These are phyloP conservation scores for Tachyglossus aculeatus DNA, from an alignment of 2,797 vertebrate genomes.

Conservation along the genomic window DNA sequence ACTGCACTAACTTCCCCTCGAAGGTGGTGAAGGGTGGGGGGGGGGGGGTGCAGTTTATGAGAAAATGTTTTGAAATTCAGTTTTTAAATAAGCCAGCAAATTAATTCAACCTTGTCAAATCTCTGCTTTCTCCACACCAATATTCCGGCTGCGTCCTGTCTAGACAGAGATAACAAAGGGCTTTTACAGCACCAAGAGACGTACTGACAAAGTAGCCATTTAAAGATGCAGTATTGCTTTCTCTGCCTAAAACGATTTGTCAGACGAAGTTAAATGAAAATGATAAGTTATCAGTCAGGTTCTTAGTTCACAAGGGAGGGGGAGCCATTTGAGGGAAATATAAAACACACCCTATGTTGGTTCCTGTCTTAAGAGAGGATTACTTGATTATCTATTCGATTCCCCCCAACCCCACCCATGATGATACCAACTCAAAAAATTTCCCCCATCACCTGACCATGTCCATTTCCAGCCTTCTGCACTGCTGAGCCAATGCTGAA, in stretches of 20 bases:
- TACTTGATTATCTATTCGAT: too few relatives aligned
- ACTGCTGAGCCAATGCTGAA: too few relatives aligned
- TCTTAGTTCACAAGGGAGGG: constrained; percentile 43
- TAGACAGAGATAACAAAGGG: constrained; percentile 83
- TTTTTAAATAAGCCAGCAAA: constrained; percentile 71
- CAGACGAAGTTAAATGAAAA: constrained; percentile 77
- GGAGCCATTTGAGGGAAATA: background rate
- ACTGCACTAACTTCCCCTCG: constrained; percentile 5
- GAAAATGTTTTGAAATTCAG: constrained; percentile 65
- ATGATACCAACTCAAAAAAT: background rate
- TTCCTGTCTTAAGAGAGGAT: background rate
- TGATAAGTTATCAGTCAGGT: constrained; percentile 72
- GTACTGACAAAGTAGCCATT: constrained; percentile 78
- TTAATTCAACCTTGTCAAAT: constrained; percentile 76
- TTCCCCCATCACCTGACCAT: background rate
- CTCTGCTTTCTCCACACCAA: constrained; percentile 70
- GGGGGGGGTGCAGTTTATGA: constrained; percentile 32
- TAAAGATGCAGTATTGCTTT: constrained; percentile 74
- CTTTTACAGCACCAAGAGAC: constrained; percentile 77
- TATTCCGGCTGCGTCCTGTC: constrained; percentile 78
- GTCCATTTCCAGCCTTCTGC: too few relatives aligned
- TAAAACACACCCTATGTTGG: background rate
- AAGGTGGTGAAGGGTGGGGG: background rate
- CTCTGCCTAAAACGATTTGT: constrained; percentile 73
- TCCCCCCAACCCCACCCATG: too few relatives aligned